Conservation (phyloP, 2,113 vertebrate genomes). For the Gadus chalcogrammus region DNA sequence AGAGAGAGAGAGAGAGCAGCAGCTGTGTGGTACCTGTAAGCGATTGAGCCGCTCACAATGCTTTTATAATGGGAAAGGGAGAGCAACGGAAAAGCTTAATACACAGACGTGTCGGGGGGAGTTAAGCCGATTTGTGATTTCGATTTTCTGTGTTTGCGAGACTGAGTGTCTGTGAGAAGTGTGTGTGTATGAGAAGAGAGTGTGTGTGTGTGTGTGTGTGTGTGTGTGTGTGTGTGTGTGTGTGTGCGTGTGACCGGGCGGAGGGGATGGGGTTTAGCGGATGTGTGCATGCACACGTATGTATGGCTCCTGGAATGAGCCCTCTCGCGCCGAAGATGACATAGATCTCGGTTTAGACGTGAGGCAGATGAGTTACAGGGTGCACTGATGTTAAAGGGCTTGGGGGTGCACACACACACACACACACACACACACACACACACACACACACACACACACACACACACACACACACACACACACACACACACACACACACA, state of each 20-base stretch:
- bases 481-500: no score
- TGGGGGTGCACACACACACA: no score
- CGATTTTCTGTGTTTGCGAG: conserved; percentile 70
- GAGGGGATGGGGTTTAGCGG: conserved; percentile 19
- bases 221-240: neutral
- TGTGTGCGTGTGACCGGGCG: conserved; percentile 6
- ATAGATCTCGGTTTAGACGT: neutral
- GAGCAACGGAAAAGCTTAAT: conserved; percentile 69
- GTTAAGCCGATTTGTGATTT: conserved; percentile 75
- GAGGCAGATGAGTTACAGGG: neutral
- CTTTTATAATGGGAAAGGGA: conserved; percentile 65
- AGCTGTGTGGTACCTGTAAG: conserved; percentile 64
- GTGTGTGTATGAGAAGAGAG: conserved; percentile 16
- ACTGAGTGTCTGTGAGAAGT: conserved; percentile 55
- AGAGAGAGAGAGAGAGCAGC: conserved; percentile 17
- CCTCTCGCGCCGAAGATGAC: neutral
- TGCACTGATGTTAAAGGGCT: no score
- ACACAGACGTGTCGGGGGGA: conserved; percentile 69
- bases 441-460: no score
- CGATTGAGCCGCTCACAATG: conserved; percentile 63
- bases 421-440: no score
- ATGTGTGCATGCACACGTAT: conserved; percentile 8
- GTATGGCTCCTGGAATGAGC: neutral
- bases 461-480: no score
- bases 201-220: conserved; percentile 10